These are phyloP conservation scores for Spodoptera littoralis DNA, from an alignment of 2,888 invertebrate species.

Conservation along the genomic window DNA sequence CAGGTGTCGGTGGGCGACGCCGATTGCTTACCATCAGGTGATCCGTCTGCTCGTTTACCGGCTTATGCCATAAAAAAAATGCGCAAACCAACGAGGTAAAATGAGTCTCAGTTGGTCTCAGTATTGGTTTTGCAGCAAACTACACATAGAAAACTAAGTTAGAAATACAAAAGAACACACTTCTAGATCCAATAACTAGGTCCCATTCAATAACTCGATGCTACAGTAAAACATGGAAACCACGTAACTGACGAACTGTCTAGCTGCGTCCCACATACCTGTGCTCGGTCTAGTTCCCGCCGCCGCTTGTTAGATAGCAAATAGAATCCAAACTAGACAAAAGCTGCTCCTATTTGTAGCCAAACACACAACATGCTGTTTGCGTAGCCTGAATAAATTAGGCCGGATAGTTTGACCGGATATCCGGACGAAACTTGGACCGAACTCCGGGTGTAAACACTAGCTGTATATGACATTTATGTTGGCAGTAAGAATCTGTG, in stretches of 20 bases:
- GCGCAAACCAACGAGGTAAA: no score
- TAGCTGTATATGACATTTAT: conserved; percentile 38
- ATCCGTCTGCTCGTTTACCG: no score
- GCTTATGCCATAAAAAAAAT: no score
- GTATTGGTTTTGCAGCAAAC: no score
- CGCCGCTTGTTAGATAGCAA: conserved; percentile 24
- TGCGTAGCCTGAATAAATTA: conserved; percentile 51
- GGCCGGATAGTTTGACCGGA: conserved; percentile 47
- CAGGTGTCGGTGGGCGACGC: no score
- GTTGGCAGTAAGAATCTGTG: conserved; percentile 34
- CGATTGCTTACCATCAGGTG: no score
- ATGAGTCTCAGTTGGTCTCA: no score
- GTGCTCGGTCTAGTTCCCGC: conserved; percentile 1
- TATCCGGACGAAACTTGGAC: conserved; percentile 47
- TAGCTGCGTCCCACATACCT: not conserved
- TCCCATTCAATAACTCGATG: no score
- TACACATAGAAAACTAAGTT: no score
- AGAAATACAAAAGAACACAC: no score
- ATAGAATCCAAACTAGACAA: conserved; percentile 45
- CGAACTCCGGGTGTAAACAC: conserved; percentile 41
- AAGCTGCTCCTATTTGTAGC: conserved; percentile 41
- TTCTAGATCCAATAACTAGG: no score
- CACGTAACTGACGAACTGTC: not conserved
- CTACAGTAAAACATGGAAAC: no score
- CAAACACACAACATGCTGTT: conserved; percentile 40